Percentiles rank a stretch among this genome's conserved stretches.
These are phyloP conservation scores for Drosophila lacicola DNA, from an alignment of 2,888 invertebrate genomes.

Conservation along the genomic window DNA sequence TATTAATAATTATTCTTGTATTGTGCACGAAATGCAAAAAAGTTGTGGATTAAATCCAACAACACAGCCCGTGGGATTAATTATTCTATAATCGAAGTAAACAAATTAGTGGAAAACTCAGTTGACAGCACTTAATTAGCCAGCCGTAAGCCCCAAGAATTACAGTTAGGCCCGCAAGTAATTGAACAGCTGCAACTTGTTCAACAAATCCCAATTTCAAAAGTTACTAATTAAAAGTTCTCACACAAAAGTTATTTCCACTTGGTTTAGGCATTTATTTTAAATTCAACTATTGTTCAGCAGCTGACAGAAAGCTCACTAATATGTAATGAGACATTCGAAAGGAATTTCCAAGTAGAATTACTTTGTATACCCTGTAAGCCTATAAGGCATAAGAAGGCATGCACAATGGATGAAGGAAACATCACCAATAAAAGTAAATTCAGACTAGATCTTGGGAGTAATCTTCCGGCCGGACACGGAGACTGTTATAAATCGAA, in stretches of 20 bases:
- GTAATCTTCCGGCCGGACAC: no score
- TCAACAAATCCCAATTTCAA: conserved; percentile 1
- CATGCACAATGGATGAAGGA: not conserved
- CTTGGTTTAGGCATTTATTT: not conserved
- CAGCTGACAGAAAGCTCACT: conserved; percentile 1
- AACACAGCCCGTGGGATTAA: not conserved
- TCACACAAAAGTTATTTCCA: not conserved
- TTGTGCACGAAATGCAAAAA: not conserved
- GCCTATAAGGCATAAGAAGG: no score
- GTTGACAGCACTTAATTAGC: conserved; percentile 39
- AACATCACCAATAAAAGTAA: no score
- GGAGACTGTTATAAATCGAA: no score
- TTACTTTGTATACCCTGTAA: not conserved
- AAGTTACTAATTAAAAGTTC: conserved; percentile 8
- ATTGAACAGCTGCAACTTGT: conserved; percentile 24
- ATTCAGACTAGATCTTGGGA: no score
- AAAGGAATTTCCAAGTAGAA: not conserved
- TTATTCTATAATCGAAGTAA: conserved; percentile 5
- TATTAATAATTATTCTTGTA: not conserved
- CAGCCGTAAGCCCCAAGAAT: conserved; percentile 18
- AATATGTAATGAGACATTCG: not conserved
- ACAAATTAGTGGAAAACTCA: conserved; percentile 26
- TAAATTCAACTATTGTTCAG: not conserved
- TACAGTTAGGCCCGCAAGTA: conserved; percentile 25
- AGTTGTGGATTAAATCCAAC: conserved; percentile 4